phyloP scores from a whole-genome alignment of 2,797 vertebrate genomes.

The Acanthurus lineatus region DNA sequence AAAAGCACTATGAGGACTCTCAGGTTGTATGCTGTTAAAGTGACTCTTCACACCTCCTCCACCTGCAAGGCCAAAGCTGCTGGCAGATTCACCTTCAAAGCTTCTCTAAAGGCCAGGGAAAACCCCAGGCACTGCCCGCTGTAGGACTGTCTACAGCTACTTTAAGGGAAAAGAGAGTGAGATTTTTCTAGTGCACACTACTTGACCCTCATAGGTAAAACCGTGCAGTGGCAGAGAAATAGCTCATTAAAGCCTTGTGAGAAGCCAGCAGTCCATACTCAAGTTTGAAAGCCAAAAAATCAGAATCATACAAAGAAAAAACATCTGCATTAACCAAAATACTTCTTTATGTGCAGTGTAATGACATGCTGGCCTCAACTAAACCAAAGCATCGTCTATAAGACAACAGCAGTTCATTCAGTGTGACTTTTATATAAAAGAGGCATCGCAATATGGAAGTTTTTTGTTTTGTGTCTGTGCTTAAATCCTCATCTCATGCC shows the following conservation, averaged over 20 bases:
- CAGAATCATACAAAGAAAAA: background rate
- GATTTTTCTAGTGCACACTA: background rate
- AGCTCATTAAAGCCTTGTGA: background rate
- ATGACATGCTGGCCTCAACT: background rate
- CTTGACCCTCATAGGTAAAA: constrained; percentile 10
- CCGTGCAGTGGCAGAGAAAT: background rate
- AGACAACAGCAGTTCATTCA: background rate
- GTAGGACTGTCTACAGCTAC: background rate
- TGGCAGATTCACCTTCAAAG: constrained; percentile 32
- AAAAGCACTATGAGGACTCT: background rate
- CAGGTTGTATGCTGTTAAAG: constrained; percentile 28
- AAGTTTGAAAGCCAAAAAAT: too few relatives aligned
- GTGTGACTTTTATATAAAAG: background rate
- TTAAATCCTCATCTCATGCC: constrained; percentile 7
- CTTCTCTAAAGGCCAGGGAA: constrained; percentile 32
- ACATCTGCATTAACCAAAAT: background rate
- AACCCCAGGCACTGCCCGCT: background rate
- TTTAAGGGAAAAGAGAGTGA: background rate
- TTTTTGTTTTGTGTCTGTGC: background rate
- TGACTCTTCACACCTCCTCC: constrained; percentile 7
- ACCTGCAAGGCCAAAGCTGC: constrained; percentile 7
- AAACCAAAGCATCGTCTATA: background rate
- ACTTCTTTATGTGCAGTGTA: background rate
- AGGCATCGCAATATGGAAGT: background rate
- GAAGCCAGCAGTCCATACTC: background rate